phyloP scores from a whole-genome alignment of 2,797 vertebrate species.

The Uromys caudimaculatus region DNA sequence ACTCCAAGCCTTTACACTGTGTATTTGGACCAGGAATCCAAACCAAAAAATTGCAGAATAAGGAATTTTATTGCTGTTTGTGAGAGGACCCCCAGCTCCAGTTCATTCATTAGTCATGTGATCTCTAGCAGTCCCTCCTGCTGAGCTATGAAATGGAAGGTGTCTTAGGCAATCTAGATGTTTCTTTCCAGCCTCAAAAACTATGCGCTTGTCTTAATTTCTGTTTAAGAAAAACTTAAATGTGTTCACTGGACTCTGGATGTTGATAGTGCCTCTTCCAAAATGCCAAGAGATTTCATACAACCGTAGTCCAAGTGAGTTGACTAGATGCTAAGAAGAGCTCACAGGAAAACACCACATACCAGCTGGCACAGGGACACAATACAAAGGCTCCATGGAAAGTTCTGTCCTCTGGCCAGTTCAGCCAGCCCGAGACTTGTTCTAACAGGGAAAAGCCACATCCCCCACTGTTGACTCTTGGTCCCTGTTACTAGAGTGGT shows the following conservation, averaged over 20 bases:
- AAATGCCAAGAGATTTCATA: neutral
- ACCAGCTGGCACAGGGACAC: neutral
- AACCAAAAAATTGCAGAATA: neutral
- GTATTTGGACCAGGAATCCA: neutral
- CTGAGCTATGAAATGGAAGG: neutral
- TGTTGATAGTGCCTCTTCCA: neutral
- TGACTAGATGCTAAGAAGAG: neutral
- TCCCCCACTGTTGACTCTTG: neutral
- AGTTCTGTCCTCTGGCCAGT: neutral
- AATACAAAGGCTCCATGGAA: neutral
- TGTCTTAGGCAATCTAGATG: neutral
- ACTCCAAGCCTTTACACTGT: neutral
- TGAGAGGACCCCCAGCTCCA: neutral
- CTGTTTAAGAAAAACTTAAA: neutral
- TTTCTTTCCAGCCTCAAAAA: constrained; percentile 11
- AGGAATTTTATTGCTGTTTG: neutral
- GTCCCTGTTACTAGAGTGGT: neutral
- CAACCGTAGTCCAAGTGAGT: neutral
- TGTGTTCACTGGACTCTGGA: neutral
- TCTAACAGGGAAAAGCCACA: neutral
- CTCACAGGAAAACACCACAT: neutral
- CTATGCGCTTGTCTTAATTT: neutral
- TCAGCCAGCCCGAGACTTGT: neutral
- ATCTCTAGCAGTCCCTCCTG: neutral
- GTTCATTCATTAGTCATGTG: neutral